Evolutionary conservation across 2,888 invertebrate genomes (phyloP).

Genomic region (Volucella inanis): DNA sequence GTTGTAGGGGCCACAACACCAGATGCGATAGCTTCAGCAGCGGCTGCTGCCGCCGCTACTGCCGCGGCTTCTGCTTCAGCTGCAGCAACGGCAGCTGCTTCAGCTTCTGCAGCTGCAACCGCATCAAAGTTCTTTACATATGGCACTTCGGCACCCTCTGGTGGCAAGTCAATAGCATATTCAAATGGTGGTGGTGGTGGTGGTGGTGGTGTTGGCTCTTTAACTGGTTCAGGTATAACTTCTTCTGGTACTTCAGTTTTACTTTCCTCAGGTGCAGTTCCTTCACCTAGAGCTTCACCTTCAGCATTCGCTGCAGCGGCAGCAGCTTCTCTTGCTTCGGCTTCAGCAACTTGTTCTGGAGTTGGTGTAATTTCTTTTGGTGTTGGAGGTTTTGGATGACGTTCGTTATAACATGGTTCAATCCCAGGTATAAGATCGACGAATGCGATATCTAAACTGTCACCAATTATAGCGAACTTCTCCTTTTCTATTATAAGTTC

Average conservation of each 20-base stretch:
- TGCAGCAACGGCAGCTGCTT: constrained; percentile 78
- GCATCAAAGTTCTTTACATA: constrained; percentile 82
- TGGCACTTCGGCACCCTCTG: constrained; percentile 83
- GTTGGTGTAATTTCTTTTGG: constrained; percentile 80
- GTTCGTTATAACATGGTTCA: constrained; percentile 83
- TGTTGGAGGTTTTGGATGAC: constrained; percentile 83
- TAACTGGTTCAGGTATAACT: constrained; percentile 78
- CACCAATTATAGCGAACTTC: constrained; percentile 95
- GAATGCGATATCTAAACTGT: constrained; percentile 96
- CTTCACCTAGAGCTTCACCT: constrained; percentile 77
- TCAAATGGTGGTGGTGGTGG: constrained; percentile 83
- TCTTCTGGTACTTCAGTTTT: constrained; percentile 72
- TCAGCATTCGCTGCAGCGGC: constrained; percentile 76
- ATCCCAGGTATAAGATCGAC: constrained; percentile 89
- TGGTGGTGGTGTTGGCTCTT: constrained; percentile 80
- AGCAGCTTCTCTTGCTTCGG: constrained; percentile 73
- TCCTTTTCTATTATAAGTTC: constrained; percentile 94
- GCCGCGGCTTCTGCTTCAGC: constrained; percentile 77
- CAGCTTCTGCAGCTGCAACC: constrained; percentile 78
- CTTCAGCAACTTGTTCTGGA: constrained; percentile 80
- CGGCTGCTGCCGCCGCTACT: constrained; percentile 77
- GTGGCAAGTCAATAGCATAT: constrained; percentile 82
- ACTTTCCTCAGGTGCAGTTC: constrained; percentile 74
- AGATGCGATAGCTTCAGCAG: constrained; percentile 77
- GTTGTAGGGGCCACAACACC: constrained; percentile 76